A percentile compares a stretch with the other conserved stretches of the same genome.
Evolutionary conservation across 2,888 invertebrate genomes (phyloP).

Genomic region (Branchellion lobata): DNA sequence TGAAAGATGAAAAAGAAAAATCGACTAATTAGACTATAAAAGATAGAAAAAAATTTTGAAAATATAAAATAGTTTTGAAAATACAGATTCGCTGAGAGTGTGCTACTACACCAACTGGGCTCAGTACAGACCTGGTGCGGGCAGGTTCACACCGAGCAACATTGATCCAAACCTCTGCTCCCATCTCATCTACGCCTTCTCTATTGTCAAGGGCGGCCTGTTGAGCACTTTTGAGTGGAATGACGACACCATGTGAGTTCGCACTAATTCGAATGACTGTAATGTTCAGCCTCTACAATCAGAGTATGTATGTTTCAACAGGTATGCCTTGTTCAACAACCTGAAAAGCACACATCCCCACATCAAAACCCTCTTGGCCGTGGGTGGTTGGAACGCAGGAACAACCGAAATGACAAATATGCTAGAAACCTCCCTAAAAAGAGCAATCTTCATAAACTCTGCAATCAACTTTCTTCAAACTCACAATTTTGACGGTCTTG

Average conservation of each 20-base stretch:
- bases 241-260: constrained; percentile 67
- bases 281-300: constrained; percentile 28
- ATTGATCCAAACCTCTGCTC: constrained; percentile 91
- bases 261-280: constrained; percentile 49
- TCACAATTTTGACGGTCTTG: constrained; percentile 77
- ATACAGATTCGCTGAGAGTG: constrained; percentile 64
- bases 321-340: constrained; percentile 45
- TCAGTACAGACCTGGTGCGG: constrained; percentile 81
- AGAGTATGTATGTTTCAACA: neutral
- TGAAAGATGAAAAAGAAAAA: too few relatives aligned
- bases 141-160: constrained; percentile 89
- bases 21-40: too few relatives aligned
- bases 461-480: constrained; percentile 55
- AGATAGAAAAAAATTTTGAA: too few relatives aligned
- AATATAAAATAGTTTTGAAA: too few relatives aligned
- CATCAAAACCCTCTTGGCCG: constrained; percentile 46
- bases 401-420: constrained; percentile 53
- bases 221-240: constrained; percentile 88
- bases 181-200: constrained; percentile 93
- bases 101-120: constrained; percentile 99
- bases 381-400: constrained; percentile 53
- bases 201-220: constrained; percentile 72
- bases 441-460: constrained; percentile 54
- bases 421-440: constrained; percentile 49
- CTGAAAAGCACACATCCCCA: constrained; percentile 38